A percentile compares a stretch with the other conserved stretches of the same genome.
Conservation (phyloP, 2,888 invertebrate genomes). For the Spilosoma lubricipeda region DNA sequence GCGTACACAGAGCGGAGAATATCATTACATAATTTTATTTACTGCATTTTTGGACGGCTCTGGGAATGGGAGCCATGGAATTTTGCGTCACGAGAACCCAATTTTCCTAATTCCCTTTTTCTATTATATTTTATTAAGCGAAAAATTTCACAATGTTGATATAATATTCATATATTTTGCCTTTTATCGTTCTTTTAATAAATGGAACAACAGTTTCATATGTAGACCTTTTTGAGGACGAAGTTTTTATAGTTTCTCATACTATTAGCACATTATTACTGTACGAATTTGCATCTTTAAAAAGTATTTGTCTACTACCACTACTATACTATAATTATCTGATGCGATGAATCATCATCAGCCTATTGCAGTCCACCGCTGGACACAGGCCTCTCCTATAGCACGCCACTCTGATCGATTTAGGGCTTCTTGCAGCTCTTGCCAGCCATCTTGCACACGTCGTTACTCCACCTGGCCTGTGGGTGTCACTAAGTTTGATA, state of each 20-base stretch:
- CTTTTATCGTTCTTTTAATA: background rate
- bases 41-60: conserved; percentile 36
- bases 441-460: no score
- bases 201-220: background rate
- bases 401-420: no score
- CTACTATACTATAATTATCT: background rate
- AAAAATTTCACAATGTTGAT: conserved; percentile 18
- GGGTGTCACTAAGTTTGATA: no score
- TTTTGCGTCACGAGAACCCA: conserved; percentile 24
- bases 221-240: background rate
- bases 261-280: background rate
- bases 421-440: no score
- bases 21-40: conserved; percentile 38
- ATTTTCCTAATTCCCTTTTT: conserved; percentile 39
- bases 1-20: conserved; percentile 44
- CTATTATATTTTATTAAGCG: conserved; percentile 47
- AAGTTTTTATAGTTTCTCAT: background rate
- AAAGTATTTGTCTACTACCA: background rate
- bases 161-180: conserved; percentile 20
- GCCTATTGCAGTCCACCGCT: no score
- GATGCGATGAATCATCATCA: background rate
- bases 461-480: no score
- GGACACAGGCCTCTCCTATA: no score
- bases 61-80: conserved; percentile 22
- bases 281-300: background rate